Evolutionary conservation across 2,888 invertebrate genomes (phyloP), one percentile per base, ranked within the genome.

Genomic region (Poecilus cupreus): DNA sequence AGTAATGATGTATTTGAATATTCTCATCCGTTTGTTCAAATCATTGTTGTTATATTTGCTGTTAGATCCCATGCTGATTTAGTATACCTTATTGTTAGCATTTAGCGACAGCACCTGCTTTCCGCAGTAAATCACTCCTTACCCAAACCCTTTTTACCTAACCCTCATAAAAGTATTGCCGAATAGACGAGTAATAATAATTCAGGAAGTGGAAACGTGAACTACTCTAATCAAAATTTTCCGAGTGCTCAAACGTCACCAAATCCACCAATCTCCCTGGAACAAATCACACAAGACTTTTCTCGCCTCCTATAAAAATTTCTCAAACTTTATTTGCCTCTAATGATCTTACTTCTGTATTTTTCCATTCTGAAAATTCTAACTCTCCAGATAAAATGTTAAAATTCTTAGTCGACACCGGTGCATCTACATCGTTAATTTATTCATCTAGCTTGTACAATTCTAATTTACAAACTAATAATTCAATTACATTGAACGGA

Each of bases 141-240:
- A n/a, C n/a, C n/a, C n/a, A n/a, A n/a, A n/a, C n/a, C n/a, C n/a
- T n/a, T n/a, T n/a, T n/a, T n/a, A n/a, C n/a, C n/a, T n/a, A n/a
- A n/a, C n/a, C n/a, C n/a, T n/a, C n/a, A n/a, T n/a, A n/a, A n/a
- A n/a, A n/a, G n/a, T n/a, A n/a, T n/a, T n/a, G n/a, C n/a, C n/a
- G n/a, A n/a, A n/a, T n/a, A n/a, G n/a, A n/a, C n/a, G n/a, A n/a
- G n/a, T n/a, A n/a, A n/a, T n/a, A n/a, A n/a, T 49, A 16, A 49
- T 49, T 18, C 13, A 49, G 13, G 3, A 54, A 54, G 10, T 10
- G 54, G 3, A 18, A 54, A 22, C 54, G 20, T 46, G 3, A 4
- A 46, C n/a, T 46, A n/a, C 46, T n/a, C 18, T 20, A 18, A 54
- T 54, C 64, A 26, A 18, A 64, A 64, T 64, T 64, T 64, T 64